Base-by-base conservation (phyloP, 2,113 vertebrate species). In the Gyps fulvus region DNA sequence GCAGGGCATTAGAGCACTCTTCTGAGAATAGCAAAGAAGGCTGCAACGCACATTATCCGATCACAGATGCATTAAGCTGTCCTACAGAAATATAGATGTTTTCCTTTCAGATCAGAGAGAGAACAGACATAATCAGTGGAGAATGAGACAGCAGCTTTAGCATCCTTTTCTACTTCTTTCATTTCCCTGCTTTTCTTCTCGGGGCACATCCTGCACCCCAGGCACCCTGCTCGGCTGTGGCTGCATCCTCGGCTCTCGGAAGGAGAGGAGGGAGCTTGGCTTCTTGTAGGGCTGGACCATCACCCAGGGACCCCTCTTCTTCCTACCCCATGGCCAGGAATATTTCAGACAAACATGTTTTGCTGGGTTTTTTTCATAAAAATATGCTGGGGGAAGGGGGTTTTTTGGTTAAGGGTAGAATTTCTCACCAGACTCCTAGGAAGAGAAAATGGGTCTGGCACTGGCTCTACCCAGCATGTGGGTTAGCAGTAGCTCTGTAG, bases 1-100 rank as follows among this genome's bases (percentile, higher is more conserved):
- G 61, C 95, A 95, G 81, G 80, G 91, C 90, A 97, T 96, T 89
- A 90, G 76, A 94, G 85, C 84, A 83, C 72, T 96, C 94, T 93
- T 96, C 83, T 91, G 95, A 96, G 94, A 94, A 95, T 45, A 93
- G 88, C 79, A 96, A 71, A 94, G 94, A 20, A 38, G 90, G 76
- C 91, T 65, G 54, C 31, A 91, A 72, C 6, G 34, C 77, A 72
- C 82, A 83, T 74, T 83, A 45, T 90, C 88, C 23, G 19, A 91
- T 95, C 96, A 83, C 2, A 1, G 69, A 70, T 43, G 52, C 85
- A 92, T 96, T 96, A 95, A 96, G 78, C 74, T 94, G 83, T 92
- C 81, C 91, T 87, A 72, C 31, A 94, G 79, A 93, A 95, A 95
- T 95, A 92, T 43, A 77, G 91, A 70, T 57, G 22, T 38, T 87